A percentile compares a stretch with the other conserved stretches of the same genome.
Conservation (phyloP, 2,113 vertebrate species). For the Hippolais icterina region DNA sequence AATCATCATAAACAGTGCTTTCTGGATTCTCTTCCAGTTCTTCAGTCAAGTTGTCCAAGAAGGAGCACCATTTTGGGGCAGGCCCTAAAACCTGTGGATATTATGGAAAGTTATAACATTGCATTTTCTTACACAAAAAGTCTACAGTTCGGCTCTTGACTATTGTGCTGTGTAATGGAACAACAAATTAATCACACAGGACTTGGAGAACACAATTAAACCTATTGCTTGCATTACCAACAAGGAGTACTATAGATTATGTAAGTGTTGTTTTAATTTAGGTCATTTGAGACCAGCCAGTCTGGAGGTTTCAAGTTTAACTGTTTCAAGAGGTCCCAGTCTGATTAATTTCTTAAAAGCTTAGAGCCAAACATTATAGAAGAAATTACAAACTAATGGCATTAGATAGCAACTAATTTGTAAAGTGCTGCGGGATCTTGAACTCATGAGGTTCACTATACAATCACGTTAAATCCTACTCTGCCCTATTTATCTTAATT, state of each 20-base stretch:
- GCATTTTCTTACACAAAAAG: background rate
- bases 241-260: background rate
- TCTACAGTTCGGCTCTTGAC: background rate
- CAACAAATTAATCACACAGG: background rate
- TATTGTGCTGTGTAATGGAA: background rate
- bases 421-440: background rate
- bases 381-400: background rate
- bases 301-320: background rate
- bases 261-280: background rate
- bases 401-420: background rate
- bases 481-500: background rate
- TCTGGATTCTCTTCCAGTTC: constrained; percentile 97
- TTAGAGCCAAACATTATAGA: background rate
- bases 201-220: background rate
- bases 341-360: background rate
- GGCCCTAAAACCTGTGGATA: constrained; percentile 87
- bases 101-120: background rate
- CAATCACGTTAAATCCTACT: background rate
- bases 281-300: background rate
- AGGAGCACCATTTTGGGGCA: constrained; percentile 95
- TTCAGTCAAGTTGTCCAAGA: constrained; percentile 94
- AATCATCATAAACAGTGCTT: constrained; percentile 95
- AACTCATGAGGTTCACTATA: background rate
- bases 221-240: background rate
- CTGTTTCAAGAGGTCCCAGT: background rate